Base-by-base conservation (phyloP, 2,113 vertebrate species). In the Casuarius casuarius region DNA sequence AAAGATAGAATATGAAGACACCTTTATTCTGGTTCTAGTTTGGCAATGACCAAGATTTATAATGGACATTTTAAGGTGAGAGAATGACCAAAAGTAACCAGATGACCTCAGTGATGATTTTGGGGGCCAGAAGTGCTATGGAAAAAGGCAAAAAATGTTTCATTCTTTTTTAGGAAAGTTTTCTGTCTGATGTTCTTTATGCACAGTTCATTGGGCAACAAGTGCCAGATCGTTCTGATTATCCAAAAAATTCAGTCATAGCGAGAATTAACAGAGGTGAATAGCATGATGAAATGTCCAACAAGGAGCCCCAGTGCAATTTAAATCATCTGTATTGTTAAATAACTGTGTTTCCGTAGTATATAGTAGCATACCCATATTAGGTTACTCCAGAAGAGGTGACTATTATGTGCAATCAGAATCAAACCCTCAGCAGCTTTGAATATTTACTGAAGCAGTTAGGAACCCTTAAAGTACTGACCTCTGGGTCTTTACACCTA, bases 111-210 rank as follows among this genome's bases (percentile, higher is more conserved):
- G 29, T 42, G 79, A 77, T 61, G 4, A 70, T 48, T 76, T 95
- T 4, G 21, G 29, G 31, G 7, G 6, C 12, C 3, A 87, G 89
- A 94, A 80, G 12, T 51, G 9, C n/a, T 77, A 42, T 1, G 1
- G 59, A 59, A 59, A 17, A 29, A 72, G 4, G 0, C 10, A 22
- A 83, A 51, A 35, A 56, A 13, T 62, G 4, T 58, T 38, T 16
- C 44, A n/a, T 0, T 9, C 3, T 17, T 42, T 79, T 40, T 8
- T 0, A 67, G 35, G 14, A 61, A 54, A 22, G 0, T 65, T 84
- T 51, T 6, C 7, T 46, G 5, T 2, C 20, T 56, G 46, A 49
- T 75, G 16, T 86, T 80, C 12, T 54, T 62, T 59, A 7, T 82
- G 10, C 33, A 35, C n/a, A 74, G 74, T 62, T 72, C 14, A 28